phyloP scores from a whole-genome alignment of 2,113 vertebrate species.

The Promerops cafer region DNA sequence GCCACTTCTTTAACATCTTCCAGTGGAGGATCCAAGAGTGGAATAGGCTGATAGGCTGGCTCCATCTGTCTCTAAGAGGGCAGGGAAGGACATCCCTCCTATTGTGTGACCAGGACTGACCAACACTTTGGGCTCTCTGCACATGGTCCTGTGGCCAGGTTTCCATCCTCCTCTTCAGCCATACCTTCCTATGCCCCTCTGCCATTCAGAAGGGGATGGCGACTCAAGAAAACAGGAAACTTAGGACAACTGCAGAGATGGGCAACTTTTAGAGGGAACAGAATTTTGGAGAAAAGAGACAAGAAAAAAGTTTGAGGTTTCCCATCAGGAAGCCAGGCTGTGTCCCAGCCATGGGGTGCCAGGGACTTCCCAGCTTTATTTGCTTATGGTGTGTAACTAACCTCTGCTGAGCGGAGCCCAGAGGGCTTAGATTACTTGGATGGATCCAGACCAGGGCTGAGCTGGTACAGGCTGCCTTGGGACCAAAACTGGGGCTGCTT shows the following conservation, averaged over 20 bases:
- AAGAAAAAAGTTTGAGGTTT: background rate
- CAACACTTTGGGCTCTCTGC: background rate
- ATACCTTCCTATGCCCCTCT: background rate
- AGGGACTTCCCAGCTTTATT: background rate
- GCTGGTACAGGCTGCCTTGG: background rate
- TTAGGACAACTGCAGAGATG: background rate
- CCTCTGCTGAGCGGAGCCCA: background rate
- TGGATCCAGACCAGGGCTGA: background rate
- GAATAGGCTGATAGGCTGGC: background rate
- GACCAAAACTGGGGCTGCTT: background rate
- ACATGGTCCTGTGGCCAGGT: background rate
- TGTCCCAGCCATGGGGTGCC: fast-evolving
- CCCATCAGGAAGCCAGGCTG: background rate
- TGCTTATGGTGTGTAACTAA: background rate
- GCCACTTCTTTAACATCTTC: background rate
- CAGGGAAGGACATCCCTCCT: background rate
- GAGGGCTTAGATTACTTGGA: background rate
- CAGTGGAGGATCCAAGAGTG: background rate
- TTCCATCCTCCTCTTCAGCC: background rate
- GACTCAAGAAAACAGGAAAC: background rate
- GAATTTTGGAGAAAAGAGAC: background rate
- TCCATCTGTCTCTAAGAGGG: background rate
- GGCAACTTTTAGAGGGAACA: background rate
- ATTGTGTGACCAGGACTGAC: background rate
- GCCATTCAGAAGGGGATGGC: background rate